phyloP scores from a whole-genome alignment of 2,888 invertebrate species.

The Thera obeliscata region DNA sequence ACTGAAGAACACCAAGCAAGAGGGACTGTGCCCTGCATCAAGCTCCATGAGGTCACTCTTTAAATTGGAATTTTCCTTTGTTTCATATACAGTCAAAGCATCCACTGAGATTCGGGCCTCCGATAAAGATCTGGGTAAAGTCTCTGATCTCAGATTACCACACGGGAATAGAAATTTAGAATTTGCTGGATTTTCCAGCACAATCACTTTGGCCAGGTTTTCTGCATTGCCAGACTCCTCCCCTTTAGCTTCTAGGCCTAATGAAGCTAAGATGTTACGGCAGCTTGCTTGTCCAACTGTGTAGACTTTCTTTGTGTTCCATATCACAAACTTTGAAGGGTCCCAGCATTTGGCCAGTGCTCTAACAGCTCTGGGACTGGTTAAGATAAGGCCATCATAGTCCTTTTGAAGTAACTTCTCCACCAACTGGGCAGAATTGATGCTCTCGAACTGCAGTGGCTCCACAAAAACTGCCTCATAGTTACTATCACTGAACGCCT shows the following conservation, averaged over 20 bases:
- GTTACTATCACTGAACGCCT: conserved; percentile 60
- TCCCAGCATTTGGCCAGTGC: conserved; percentile 72
- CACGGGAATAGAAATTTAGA: conserved; percentile 73
- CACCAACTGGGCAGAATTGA: conserved; percentile 54
- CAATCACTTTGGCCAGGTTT: conserved; percentile 64
- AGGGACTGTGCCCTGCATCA: conserved; percentile 47
- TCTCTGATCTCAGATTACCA: conserved; percentile 70
- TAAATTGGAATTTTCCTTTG: conserved; percentile 70
- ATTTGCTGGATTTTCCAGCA: conserved; percentile 54
- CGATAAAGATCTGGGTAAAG: conserved; percentile 57
- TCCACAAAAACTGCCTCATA: conserved; percentile 71
- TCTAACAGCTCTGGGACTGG: conserved; percentile 72
- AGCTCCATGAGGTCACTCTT: conserved; percentile 61
- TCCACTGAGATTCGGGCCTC: conserved; percentile 58
- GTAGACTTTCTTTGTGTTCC: conserved; percentile 67
- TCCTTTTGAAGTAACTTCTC: conserved; percentile 53
- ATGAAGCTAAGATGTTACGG: conserved; percentile 57
- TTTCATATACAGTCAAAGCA: conserved; percentile 72
- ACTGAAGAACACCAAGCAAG: conserved; percentile 76
- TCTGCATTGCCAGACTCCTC: conserved; percentile 66
- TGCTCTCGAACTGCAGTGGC: conserved; percentile 67
- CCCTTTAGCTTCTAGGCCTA: conserved; percentile 70
- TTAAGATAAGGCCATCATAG: conserved; percentile 68
- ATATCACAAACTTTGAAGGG: conserved; percentile 64
- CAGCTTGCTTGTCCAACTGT: conserved; percentile 68